Conservation (phyloP, 2,113 vertebrate genomes). For the Dendropsophus ebraccatus region DNA sequence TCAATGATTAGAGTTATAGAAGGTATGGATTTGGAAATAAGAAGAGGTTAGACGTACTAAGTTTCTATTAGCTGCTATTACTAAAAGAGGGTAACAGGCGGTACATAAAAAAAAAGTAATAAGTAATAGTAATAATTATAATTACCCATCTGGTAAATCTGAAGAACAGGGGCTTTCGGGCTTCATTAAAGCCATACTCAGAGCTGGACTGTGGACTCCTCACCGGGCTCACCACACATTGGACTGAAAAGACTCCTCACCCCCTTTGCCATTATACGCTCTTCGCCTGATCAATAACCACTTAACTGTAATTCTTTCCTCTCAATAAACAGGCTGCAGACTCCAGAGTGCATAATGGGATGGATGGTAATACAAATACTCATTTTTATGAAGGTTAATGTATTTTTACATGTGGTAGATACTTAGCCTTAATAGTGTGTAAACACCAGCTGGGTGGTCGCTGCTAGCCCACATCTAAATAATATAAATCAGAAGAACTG, state of each 20-base stretch:
- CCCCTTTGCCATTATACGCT: neutral
- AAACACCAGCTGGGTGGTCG: neutral
- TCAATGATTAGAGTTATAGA: neutral
- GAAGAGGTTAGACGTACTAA: neutral
- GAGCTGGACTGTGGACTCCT: neutral
- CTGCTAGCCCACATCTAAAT: neutral
- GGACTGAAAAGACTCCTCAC: neutral
- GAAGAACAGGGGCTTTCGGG: neutral
- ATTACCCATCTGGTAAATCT: conserved; percentile 27
- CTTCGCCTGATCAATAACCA: conserved; percentile 33
- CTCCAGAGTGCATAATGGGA: conserved; percentile 6
- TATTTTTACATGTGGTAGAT: neutral
- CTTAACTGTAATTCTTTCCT: conserved; percentile 29
- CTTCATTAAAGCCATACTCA: conserved; percentile 22
- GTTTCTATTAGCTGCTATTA: neutral
- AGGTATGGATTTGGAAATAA: neutral
- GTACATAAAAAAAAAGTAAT: neutral
- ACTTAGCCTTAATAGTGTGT: neutral
- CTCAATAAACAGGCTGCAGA: neutral
- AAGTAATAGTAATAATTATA: neutral
- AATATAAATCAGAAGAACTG: too few relatives aligned
- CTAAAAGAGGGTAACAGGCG: neutral
- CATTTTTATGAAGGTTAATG: conserved; percentile 1
- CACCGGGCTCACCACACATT: neutral
- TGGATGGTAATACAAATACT: neutral